These are phyloP conservation scores for Pseudorhombus dupliciocellatus DNA, from an alignment of 2,113 vertebrate genomes.

Conservation along the genomic window DNA sequence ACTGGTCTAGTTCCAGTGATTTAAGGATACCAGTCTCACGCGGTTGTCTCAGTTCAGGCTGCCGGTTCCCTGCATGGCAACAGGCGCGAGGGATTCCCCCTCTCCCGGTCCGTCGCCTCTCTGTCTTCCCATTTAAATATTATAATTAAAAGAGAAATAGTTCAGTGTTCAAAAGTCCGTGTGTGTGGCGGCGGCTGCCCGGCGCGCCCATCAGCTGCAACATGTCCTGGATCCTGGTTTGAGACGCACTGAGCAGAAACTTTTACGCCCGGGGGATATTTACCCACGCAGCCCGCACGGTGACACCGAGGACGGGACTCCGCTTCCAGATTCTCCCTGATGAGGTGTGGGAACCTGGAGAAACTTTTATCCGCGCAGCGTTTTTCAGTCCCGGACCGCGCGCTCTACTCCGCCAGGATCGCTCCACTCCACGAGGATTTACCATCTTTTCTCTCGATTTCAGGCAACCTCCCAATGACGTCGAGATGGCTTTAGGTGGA, in stretches of 20 bases:
- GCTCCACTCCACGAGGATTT: constrained; percentile 42
- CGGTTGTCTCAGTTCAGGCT: constrained; percentile 68
- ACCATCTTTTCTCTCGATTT: constrained; percentile 48
- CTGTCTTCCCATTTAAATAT: constrained; percentile 58
- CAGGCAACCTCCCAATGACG: constrained; percentile 93
- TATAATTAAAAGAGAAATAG: not conserved
- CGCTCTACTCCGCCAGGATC: constrained; percentile 14
- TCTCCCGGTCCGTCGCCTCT: constrained; percentile 59
- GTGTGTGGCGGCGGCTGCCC: constrained; percentile 4
- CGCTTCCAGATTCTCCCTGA: constrained; percentile 48
- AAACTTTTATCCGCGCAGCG: constrained; percentile 22
- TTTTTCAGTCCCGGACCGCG: not conserved
- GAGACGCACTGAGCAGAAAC: constrained; percentile 52
- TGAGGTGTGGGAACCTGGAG: constrained; percentile 69
- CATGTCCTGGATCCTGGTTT: constrained; percentile 59
- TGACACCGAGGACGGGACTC: constrained; percentile 19
- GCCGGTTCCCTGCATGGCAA: constrained; percentile 79
- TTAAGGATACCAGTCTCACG: constrained; percentile 79
- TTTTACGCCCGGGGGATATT: constrained; percentile 45
- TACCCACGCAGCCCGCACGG: not conserved
- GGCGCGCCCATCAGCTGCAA: constrained; percentile 48
- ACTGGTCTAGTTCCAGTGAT: constrained; percentile 59
- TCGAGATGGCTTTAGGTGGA: constrained; percentile 94
- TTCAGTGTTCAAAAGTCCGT: not conserved
- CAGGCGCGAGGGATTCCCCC: constrained; percentile 78